Conservation (phyloP, 2,797 vertebrate species). For the Mionectes olivaceus region DNA sequence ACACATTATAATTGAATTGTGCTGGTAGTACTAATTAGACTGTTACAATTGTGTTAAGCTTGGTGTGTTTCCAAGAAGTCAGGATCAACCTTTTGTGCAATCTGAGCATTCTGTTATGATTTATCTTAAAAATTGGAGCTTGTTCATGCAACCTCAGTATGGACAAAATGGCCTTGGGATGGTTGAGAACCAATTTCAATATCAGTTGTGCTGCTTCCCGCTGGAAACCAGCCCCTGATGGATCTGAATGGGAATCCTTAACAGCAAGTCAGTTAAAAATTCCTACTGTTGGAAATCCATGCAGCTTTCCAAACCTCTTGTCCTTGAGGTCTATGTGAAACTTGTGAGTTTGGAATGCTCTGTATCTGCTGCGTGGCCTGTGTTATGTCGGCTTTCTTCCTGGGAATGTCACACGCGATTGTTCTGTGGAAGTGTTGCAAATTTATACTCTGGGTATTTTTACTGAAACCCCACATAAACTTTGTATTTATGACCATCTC, state of each 20-base stretch:
- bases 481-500: conserved; percentile 40
- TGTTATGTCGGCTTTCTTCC: not conserved
- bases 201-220: not conserved
- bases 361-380: not conserved
- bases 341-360: not conserved
- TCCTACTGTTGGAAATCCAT: not conserved
- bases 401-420: not conserved
- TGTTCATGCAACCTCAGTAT: not conserved
- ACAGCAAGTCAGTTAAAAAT: not conserved
- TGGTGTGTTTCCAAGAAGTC: not conserved
- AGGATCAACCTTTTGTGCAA: conserved; percentile 22
- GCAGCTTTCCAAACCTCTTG: not conserved
- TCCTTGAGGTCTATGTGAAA: not conserved
- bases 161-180: not conserved
- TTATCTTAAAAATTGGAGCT: not conserved
- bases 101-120: not conserved
- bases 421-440: conserved; percentile 19
- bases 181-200: not conserved
- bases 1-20: not conserved
- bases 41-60: conserved; percentile 3
- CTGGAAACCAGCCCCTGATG: not conserved
- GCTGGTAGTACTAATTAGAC: not conserved
- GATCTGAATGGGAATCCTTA: not conserved
- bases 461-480: conserved; percentile 49
- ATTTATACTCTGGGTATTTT: conserved; percentile 27